A percentile compares a stretch with the other conserved stretches of the same genome.
These are phyloP conservation scores for Cherax destructor DNA, from an alignment of 1,140 invertebrate genomes.

Conservation along the genomic window DNA sequence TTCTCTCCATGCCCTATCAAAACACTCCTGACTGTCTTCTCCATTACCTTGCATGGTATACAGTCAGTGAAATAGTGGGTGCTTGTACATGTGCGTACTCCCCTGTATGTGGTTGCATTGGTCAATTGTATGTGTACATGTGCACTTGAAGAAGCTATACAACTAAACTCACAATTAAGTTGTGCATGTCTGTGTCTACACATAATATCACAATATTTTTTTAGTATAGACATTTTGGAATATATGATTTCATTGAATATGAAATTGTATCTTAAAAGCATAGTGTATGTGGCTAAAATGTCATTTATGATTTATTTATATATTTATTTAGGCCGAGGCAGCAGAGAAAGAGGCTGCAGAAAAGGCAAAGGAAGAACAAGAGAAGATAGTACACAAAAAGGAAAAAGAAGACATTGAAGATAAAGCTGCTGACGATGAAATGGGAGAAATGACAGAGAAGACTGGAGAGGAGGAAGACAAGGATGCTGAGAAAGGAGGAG, in stretches of 20 bases:
- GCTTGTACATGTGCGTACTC: no score
- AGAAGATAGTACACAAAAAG: not conserved
- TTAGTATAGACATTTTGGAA: no score
- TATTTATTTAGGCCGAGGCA: conserved; percentile 33
- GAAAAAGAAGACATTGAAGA: conserved; percentile 17
- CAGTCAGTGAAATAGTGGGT: no score
- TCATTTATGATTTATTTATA: not conserved
- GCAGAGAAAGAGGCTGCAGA: conserved; percentile 44
- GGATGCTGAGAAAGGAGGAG: not conserved
- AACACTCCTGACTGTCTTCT: no score
- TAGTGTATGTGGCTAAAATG: not conserved
- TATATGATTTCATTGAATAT: not conserved
- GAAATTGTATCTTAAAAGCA: not conserved
- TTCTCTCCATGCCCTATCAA: no score
- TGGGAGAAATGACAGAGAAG: not conserved
- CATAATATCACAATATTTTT: no score
- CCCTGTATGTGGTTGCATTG: no score
- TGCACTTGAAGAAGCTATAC: no score
- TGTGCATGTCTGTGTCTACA: no score
- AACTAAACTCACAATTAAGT: no score
- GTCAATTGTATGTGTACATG: no score
- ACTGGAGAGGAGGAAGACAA: not conserved
- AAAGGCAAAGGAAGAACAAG: conserved; percentile 38
- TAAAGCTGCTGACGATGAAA: not conserved
- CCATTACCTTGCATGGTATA: no score